These are phyloP conservation scores for Lymantria dispar DNA, from an alignment of 2,888 invertebrate species.

Conservation along the genomic window DNA sequence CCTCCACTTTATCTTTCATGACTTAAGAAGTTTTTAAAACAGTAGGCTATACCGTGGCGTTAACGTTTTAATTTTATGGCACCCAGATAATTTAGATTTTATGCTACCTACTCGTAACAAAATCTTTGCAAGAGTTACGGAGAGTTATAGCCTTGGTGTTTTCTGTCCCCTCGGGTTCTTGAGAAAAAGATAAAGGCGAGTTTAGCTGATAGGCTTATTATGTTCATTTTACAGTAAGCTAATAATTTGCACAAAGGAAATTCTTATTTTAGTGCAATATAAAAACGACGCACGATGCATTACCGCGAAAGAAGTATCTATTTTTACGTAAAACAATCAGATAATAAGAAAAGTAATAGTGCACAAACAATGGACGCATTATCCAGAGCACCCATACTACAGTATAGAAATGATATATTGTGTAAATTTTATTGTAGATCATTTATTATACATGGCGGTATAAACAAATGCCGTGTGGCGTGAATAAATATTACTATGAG, in stretches of 20 bases:
- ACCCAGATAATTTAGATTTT: conserved; percentile 66
- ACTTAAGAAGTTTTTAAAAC: conserved; percentile 72
- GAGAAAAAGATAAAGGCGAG: conserved; percentile 18
- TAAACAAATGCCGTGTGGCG: conserved; percentile 25
- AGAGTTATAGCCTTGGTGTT: conserved; percentile 40
- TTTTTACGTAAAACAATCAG: conserved; percentile 44
- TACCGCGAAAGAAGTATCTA: background rate
- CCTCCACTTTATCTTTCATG: conserved; percentile 75
- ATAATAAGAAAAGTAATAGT: conserved; percentile 36
- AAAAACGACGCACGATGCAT: background rate
- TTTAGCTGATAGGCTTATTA: conserved; percentile 6
- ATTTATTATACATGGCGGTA: conserved; percentile 40
- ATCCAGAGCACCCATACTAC: conserved; percentile 55
- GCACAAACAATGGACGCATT: conserved; percentile 37
- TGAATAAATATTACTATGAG: conserved; percentile 26
- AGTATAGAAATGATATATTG: conserved; percentile 60
- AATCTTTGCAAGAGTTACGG: conserved; percentile 46
- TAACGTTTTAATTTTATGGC: conserved; percentile 70
- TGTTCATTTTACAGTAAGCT: conserved; percentile 7
- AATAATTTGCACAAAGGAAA: conserved; percentile 15
- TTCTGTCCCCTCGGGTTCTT: conserved; percentile 15
- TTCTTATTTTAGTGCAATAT: conserved; percentile 7
- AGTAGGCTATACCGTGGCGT: conserved; percentile 47
- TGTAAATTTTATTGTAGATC: conserved; percentile 50
- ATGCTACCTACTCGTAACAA: conserved; percentile 49